Percentiles rank a stretch among this genome's conserved stretches.
These are phyloP conservation scores for Agapostemon virescens DNA, from an alignment of 2,888 invertebrate species.

Conservation along the genomic window DNA sequence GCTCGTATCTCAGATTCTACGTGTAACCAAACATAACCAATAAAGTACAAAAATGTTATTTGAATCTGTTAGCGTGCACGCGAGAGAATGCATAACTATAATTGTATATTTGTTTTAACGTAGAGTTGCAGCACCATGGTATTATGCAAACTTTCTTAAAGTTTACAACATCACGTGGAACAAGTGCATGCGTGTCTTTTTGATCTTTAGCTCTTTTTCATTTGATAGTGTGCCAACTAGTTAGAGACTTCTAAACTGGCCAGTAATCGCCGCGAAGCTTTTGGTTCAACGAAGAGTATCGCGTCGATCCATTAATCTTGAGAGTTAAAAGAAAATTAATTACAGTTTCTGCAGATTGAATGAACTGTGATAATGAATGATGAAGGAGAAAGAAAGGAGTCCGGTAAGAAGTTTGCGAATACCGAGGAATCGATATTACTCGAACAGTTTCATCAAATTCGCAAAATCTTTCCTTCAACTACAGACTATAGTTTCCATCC, in stretches of 20 bases:
- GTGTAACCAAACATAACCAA: too few relatives aligned
- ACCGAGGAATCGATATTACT: constrained; percentile 4
- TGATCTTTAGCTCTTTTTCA: not conserved
- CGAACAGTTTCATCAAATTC: not conserved
- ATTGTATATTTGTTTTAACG: too few relatives aligned
- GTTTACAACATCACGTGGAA: not conserved
- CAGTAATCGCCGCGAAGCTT: constrained; percentile 54
- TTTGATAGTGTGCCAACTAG: constrained; percentile 45
- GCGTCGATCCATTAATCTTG: constrained; percentile 75
- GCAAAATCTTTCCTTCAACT: not conserved
- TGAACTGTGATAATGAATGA: constrained; percentile 70
- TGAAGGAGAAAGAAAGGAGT: constrained; percentile 61
- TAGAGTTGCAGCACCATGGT: too few relatives aligned
- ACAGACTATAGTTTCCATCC: not conserved
- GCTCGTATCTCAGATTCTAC: too few relatives aligned
- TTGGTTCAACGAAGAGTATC: constrained; percentile 50
- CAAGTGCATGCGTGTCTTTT: not conserved
- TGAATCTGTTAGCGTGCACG: too few relatives aligned
- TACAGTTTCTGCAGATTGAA: constrained; percentile 71
- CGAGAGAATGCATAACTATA: too few relatives aligned
- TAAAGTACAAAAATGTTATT: too few relatives aligned
- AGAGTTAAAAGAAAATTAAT: constrained; percentile 79
- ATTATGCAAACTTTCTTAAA: too few relatives aligned
- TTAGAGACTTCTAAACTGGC: constrained; percentile 52
- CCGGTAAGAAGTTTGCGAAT: constrained; percentile 44